Conservation (phyloP, 2,888 invertebrate genomes). For the Andrena marginata region DNA sequence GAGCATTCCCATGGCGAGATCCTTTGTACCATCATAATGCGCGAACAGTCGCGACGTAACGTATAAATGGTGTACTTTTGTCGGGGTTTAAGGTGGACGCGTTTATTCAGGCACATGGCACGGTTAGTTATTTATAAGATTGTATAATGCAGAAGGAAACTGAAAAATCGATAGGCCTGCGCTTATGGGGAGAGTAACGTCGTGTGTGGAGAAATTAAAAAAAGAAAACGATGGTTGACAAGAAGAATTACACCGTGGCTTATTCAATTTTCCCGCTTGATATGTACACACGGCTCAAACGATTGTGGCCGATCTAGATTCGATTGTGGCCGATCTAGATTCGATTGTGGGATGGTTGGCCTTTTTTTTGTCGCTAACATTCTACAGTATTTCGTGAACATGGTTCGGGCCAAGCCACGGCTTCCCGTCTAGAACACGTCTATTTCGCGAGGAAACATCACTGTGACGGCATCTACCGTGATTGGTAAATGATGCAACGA, state of each 20-base stretch:
- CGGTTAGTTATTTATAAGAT: constrained; percentile 2
- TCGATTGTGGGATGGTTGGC: not conserved
- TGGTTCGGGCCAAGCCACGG: no score
- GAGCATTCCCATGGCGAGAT: not conserved
- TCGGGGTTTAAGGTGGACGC: not conserved
- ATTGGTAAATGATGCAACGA: no score
- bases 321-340: no score
- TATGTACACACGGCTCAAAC: not conserved
- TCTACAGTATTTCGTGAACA: no score
- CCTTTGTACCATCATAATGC: not conserved
- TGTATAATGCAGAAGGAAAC: constrained; percentile 11
- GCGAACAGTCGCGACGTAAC: no score
- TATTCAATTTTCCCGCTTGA: constrained; percentile 42
- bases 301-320: no score
- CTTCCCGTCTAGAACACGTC: no score
- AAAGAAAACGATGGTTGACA: not conserved
- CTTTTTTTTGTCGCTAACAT: not conserved
- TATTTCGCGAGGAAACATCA: no score
- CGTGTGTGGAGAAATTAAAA: not conserved
- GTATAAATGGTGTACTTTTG: not conserved
- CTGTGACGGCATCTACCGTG: no score
- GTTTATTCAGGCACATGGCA: not conserved
- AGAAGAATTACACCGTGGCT: not conserved
- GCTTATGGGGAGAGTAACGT: not conserved
- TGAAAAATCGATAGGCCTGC: constrained; percentile 29